Evolutionary conservation across 2,888 invertebrate species (phyloP).

Genomic region (Thymelicus lineola): DNA sequence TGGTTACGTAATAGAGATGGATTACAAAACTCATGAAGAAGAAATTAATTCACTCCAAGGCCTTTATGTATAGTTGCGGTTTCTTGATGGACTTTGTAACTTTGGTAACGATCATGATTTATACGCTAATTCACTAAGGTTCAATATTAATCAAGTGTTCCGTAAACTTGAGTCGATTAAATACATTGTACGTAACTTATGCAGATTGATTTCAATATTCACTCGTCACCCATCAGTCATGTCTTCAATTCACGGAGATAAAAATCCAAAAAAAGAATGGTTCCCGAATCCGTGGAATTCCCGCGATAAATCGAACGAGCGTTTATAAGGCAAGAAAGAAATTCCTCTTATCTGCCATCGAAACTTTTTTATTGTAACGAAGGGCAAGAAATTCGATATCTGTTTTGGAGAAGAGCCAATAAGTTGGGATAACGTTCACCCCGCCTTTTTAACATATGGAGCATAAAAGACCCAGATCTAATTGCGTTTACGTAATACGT

Average conservation of each 20-base stretch:
- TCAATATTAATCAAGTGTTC: conserved; percentile 7
- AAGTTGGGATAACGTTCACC: conserved; percentile 29
- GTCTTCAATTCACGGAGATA: conserved; percentile 27
- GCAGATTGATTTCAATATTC: conserved; percentile 28
- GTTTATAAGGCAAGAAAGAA: conserved; percentile 36
- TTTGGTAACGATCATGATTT: neutral
- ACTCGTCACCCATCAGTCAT: conserved; percentile 28
- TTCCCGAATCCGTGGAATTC: conserved; percentile 32
- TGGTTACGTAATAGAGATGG: neutral
- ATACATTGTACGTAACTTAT: neutral
- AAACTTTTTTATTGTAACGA: conserved; percentile 47
- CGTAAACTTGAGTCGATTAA: neutral
- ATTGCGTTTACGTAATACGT: conserved; percentile 35
- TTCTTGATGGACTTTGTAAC: neutral
- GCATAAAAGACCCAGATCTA: conserved; percentile 17
- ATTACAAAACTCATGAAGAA: conserved; percentile 1
- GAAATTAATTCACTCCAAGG: neutral
- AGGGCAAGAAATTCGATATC: conserved; percentile 47
- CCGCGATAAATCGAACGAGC: conserved; percentile 35
- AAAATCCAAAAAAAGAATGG: conserved; percentile 26
- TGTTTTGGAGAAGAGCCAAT: conserved; percentile 51
- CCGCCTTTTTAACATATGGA: conserved; percentile 35
- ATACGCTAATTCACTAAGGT: neutral
- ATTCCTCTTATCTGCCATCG: conserved; percentile 34
- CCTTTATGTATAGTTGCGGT: neutral